A percentile compares a stretch with the other conserved stretches of the same genome.
Evolutionary conservation across 37 sponge, comb jelly and placozoan genomes (phyloP).

Genomic region (Cladorhizidae sp.): DNA sequence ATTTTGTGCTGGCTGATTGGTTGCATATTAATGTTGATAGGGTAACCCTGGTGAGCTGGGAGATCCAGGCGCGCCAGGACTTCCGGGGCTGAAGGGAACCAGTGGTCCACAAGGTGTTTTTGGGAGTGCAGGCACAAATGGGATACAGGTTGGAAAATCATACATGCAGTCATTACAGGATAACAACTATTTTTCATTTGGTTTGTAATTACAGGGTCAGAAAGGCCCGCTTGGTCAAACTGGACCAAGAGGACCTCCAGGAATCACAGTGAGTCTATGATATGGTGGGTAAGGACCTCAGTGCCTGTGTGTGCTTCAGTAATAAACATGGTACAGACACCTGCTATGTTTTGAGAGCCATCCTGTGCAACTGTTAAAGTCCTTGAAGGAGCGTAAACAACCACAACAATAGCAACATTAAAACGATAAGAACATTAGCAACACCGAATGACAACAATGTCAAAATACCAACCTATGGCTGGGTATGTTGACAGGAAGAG

Average conservation of each 20-base stretch:
- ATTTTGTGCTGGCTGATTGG: too few species aligned
- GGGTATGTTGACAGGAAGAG: too few species aligned
- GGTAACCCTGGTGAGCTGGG: conserved; percentile 45
- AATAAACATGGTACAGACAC: too few species aligned
- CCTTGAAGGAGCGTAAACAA: too few species aligned
- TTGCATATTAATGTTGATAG: too few species aligned
- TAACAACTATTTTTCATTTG: background rate
- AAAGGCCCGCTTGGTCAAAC: conserved; percentile 48
- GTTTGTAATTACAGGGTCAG: conserved; percentile 19
- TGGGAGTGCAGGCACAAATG: conserved; percentile 37
- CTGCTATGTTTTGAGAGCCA: background rate
- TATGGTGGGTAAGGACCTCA: too few species aligned
- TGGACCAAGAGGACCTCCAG: conserved; percentile 62
- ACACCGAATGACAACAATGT: too few species aligned
- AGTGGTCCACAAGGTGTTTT: conserved; percentile 40
- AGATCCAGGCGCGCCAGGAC: conserved; percentile 30
- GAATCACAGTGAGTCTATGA: conserved; percentile 29
- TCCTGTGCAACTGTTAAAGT: background rate
- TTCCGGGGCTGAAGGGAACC: conserved; percentile 35
- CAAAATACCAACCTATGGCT: too few species aligned
- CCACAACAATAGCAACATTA: too few species aligned
- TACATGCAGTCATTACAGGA: too few species aligned
- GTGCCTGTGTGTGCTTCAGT: too few species aligned
- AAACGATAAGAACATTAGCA: too few species aligned
- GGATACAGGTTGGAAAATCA: conserved; percentile 2